Base-by-base conservation (phyloP, 1,140 invertebrate genomes). In the Oscheius sp. region DNA sequence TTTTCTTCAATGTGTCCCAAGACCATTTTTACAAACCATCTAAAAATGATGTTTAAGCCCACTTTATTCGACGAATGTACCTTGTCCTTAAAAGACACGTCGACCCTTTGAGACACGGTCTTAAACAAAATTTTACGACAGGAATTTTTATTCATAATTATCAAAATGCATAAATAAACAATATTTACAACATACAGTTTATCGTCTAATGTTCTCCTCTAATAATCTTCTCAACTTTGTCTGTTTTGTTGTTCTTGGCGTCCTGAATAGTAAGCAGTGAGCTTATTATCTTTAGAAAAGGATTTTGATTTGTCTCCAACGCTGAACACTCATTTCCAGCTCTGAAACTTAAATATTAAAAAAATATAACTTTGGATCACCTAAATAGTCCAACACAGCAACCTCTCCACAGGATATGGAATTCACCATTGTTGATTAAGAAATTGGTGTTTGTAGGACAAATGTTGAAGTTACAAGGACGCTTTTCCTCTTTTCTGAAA, bases 361-460 rank as follows among this genome's bases (percentile, higher is more conserved):
- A 42, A 46, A 4, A 36, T 46, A 29, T 3, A 38, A 55, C 36
- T 63, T 18, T 49, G 1, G 0, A 66, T 29, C n/a, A 65, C 49
- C 67, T 65, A 63, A 83, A 83, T 7, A 81, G 62, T 2, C 81
- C 81, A 18, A 83, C 79, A 61, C 81, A 83, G 55, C 81, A 83
- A n/a, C 81, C 79, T 67, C 82, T 83, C 77, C 79, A 84, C 1
- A 83, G 72, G 52, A 83, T 68, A 63, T 83, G 82, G 45, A 83
- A 81, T 72, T 83, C 82, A 13, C 78, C 74, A 69, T 83, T 83
- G 68, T 83, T 83, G 38, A 83, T 77, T 7, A 83, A 55, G 66
- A 83, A 82, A 64, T 83, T 83, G 3, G 81, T 84, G 15, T 79
- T 79, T 4, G 36, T 36, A 1, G 81, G 81, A 68, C 81, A 83